These are phyloP conservation scores for Rhinogobio ventralis DNA, from an alignment of 2,797 vertebrate species.

Conservation along the genomic window DNA sequence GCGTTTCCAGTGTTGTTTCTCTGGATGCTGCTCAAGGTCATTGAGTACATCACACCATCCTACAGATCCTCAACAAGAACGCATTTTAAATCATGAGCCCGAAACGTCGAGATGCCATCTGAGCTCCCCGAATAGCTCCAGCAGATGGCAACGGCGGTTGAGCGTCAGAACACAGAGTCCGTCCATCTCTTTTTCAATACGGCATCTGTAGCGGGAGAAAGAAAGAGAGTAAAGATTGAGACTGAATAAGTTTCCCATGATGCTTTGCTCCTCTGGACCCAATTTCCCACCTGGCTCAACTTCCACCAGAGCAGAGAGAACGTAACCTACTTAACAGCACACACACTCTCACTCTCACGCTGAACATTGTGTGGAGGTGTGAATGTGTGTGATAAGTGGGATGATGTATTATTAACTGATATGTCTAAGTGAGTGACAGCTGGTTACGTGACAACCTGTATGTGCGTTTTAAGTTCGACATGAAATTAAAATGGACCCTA, in stretches of 20 bases:
- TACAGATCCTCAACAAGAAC: conserved; percentile 12
- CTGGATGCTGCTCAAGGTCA: not conserved
- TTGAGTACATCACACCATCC: conserved; percentile 9
- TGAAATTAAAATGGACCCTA: not conserved
- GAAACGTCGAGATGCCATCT: conserved; percentile 4
- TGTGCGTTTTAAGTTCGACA: not conserved
- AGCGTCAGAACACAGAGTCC: not conserved
- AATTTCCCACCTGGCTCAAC: conserved; percentile 54
- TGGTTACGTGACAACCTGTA: not conserved
- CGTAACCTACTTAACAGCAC: conserved; percentile 56
- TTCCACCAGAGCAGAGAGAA: conserved; percentile 52
- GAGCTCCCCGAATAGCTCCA: conserved; percentile 17
- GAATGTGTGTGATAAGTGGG: conserved; percentile 4
- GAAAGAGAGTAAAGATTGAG: conserved; percentile 21
- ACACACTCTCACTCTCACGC: not conserved
- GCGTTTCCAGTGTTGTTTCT: not conserved
- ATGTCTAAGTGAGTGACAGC: not conserved
- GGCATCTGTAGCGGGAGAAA: conserved; percentile 19
- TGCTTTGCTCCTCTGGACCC: conserved; percentile 53
- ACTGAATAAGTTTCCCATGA: conserved; percentile 19
- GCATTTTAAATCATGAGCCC: not conserved
- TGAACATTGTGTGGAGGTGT: not conserved
- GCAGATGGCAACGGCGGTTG: conserved; percentile 18
- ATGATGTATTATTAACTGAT: conserved; percentile 16
- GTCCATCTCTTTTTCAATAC: conserved; percentile 33